A percentile compares a stretch with the other conserved stretches of the same genome.
Evolutionary conservation across 2,888 invertebrate genomes (phyloP).

Genomic region (Yponomeuta plumbellus): DNA sequence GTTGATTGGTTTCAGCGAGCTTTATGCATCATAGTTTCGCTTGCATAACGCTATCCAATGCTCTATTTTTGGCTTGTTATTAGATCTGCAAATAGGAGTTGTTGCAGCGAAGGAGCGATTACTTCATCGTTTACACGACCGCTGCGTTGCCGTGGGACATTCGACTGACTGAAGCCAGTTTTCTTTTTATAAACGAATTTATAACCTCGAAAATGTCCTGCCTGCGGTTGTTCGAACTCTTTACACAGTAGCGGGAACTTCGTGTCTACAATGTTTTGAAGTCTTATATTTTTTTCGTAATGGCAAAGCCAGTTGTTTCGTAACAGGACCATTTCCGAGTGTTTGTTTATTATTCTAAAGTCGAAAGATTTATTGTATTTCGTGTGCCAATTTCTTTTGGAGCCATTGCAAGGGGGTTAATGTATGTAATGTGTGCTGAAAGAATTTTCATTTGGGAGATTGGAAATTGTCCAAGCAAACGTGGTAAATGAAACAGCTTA

Average conservation of each 20-base stretch:
- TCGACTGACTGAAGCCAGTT: conserved; percentile 16
- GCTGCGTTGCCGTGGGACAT: not conserved
- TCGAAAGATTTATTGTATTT: not conserved
- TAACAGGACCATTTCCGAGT: not conserved
- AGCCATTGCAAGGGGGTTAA: not conserved
- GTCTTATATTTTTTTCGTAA: too few relatives aligned
- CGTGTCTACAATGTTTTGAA: too few relatives aligned
- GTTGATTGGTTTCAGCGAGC: not conserved
- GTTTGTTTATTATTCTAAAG: not conserved
- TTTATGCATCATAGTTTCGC: conserved; percentile 28
- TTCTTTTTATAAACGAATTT: not conserved
- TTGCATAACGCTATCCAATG: conserved; percentile 37
- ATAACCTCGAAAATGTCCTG: not conserved
- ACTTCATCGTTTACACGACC: conserved; percentile 22
- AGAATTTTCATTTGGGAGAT: too few relatives aligned
- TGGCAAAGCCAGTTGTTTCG: conserved; percentile 15
- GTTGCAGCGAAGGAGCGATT: conserved; percentile 25
- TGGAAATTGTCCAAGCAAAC: too few relatives aligned
- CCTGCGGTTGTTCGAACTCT: not conserved
- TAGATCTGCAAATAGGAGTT: conserved; percentile 28
- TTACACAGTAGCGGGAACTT: not conserved
- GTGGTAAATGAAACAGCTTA: too few relatives aligned
- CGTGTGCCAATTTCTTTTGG: not conserved
- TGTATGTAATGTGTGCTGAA: not conserved
- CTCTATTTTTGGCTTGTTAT: conserved; percentile 34